A percentile compares a stretch with the other conserved stretches of the same genome.
phyloP scores from a whole-genome alignment of 2,113 vertebrate species.

The Macquaria australasica region DNA sequence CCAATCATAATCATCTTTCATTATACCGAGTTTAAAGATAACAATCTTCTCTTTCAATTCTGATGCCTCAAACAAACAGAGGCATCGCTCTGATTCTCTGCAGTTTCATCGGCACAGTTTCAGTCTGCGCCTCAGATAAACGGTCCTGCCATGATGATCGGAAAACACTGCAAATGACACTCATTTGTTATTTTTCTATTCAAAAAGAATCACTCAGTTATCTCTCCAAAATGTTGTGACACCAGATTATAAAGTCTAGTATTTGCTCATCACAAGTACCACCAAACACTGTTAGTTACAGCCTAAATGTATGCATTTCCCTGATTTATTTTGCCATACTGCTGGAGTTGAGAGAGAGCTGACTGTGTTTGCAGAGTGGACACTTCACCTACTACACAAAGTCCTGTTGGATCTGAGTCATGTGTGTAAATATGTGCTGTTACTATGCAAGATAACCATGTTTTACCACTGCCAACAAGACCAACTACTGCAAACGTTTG shows the following conservation, averaged over 20 bases:
- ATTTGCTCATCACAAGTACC: background rate
- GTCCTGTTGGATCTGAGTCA: constrained; percentile 32
- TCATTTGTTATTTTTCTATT: background rate
- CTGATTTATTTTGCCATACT: background rate
- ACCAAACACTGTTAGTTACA: background rate
- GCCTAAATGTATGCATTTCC: background rate
- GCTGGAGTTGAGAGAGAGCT: background rate
- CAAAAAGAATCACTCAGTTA: background rate
- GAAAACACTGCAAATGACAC: background rate
- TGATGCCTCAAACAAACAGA: background rate
- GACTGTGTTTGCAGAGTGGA: constrained; percentile 3
- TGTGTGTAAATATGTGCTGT: background rate
- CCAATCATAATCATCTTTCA: background rate
- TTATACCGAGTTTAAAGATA: background rate
- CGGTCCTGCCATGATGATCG: background rate
- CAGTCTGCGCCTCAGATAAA: background rate
- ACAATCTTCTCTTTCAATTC: background rate
- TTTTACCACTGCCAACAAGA: background rate
- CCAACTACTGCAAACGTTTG: background rate
- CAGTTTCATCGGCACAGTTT: background rate
- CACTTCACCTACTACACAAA: background rate
- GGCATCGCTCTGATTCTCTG: background rate
- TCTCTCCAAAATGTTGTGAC: background rate
- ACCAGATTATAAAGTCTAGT: background rate
- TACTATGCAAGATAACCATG: background rate